A percentile compares a stretch with the other conserved stretches of the same genome.
Evolutionary conservation across 2,888 invertebrate genomes (phyloP).

Genomic region (Polyommatus iphigenia): DNA sequence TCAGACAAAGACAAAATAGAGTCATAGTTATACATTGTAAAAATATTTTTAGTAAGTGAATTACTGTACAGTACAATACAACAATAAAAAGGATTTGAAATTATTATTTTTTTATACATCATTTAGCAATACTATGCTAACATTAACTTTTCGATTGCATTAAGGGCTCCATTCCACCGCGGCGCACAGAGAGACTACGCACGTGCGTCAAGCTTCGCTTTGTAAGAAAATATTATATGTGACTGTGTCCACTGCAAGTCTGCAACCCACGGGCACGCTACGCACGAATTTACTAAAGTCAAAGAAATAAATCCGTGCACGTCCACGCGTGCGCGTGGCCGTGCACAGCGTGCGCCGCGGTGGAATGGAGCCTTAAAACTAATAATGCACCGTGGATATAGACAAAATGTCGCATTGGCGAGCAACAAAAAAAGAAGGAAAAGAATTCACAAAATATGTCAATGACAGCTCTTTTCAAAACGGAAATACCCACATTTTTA

Average conservation of each 20-base stretch:
- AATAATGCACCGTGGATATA: constrained; percentile 8
- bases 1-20: too few relatives aligned
- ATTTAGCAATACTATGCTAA: neutral
- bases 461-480: neutral
- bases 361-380: too few relatives aligned
- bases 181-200: too few relatives aligned
- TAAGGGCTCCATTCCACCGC: too few relatives aligned
- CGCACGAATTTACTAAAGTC: too few relatives aligned
- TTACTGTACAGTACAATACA: neutral
- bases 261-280: too few relatives aligned
- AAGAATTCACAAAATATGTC: neutral
- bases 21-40: neutral
- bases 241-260: too few relatives aligned
- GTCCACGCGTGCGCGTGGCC: too few relatives aligned
- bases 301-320: too few relatives aligned
- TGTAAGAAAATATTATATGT: too few relatives aligned
- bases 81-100: neutral
- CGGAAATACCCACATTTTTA: neutral
- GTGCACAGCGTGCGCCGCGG: too few relatives aligned
- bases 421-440: neutral
- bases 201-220: too few relatives aligned
- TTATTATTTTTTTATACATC: neutral
- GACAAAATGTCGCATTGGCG: neutral
- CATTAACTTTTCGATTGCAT: neutral
- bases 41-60: neutral